These are phyloP conservation scores for Sebastes vulpes DNA, from an alignment of 2,797 vertebrate genomes.

Conservation along the genomic window DNA sequence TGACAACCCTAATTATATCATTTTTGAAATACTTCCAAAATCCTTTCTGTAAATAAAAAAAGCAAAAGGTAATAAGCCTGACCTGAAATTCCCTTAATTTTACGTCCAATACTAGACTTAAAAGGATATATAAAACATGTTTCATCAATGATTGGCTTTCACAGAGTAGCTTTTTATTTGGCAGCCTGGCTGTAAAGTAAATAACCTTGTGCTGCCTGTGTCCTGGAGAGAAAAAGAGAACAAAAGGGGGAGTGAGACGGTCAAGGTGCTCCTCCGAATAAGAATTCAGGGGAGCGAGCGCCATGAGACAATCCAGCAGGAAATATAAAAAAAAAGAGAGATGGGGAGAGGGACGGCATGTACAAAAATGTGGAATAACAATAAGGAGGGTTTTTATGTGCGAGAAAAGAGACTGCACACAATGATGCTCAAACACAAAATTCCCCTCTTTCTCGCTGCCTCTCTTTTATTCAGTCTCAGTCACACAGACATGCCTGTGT, in stretches of 20 bases:
- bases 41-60: neutral
- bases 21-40: neutral
- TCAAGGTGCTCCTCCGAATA: conserved; percentile 69
- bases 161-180: conserved; percentile 27
- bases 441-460: conserved; percentile 69
- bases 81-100: neutral
- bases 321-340: conserved; percentile 51
- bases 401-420: conserved; percentile 74
- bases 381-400: conserved; percentile 77
- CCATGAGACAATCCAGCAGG: conserved; percentile 57
- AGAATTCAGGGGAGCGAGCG: conserved; percentile 51
- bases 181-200: conserved; percentile 52
- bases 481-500: conserved; percentile 80
- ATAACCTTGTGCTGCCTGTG: conserved; percentile 59
- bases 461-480: conserved; percentile 79
- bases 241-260: conserved; percentile 58
- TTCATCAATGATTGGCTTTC: conserved; percentile 25
- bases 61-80: neutral
- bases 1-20: neutral
- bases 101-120: neutral
- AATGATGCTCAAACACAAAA: conserved; percentile 80
- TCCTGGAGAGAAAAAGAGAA: conserved; percentile 50
- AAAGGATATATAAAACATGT: neutral
- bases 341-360: conserved; percentile 58
- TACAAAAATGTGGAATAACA: conserved; percentile 84